phyloP scores from a whole-genome alignment of 2,888 invertebrate species.

The Catocala nupta region DNA sequence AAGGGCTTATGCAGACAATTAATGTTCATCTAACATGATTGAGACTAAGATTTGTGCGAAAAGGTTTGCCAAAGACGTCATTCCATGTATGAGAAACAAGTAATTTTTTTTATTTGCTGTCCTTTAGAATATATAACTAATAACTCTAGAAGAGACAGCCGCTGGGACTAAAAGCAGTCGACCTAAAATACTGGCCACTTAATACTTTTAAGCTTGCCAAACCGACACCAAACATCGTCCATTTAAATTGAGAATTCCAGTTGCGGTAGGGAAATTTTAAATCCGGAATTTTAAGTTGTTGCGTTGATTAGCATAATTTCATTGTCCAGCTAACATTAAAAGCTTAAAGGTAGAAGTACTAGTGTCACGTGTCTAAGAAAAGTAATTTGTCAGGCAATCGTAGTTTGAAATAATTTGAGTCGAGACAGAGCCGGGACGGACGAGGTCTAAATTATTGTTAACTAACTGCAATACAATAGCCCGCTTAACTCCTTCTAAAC shows the following conservation, averaged over 20 bases:
- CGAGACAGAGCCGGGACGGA: constrained; percentile 44
- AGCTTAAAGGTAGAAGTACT: constrained; percentile 11
- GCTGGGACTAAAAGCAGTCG: constrained; percentile 1
- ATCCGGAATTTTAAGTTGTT: neutral
- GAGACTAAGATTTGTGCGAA: too few species aligned
- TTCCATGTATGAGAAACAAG: too few species aligned
- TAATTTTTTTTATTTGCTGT: too few species aligned
- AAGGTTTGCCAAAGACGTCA: too few species aligned
- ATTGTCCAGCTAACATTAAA: constrained; percentile 19
- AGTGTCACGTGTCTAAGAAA: constrained; percentile 34
- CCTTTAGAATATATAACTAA: too few species aligned
- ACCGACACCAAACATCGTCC: constrained; percentile 5
- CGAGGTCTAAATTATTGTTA: constrained; percentile 59
- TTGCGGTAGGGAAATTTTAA: constrained; percentile 1
- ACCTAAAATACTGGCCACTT: constrained; percentile 18
- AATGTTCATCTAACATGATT: too few species aligned
- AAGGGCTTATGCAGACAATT: too few species aligned
- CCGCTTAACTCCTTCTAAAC: constrained; percentile 53
- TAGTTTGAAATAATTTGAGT: constrained; percentile 47
- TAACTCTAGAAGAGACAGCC: neutral
- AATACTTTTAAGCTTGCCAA: constrained; percentile 17
- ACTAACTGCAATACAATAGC: constrained; percentile 64
- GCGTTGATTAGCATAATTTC: neutral
- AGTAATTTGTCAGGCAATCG: constrained; percentile 43
- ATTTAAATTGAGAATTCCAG: constrained; percentile 13